These are phyloP conservation scores for Zapus hudsonius DNA, from an alignment of 2,113 vertebrate genomes.

Conservation along the genomic window DNA sequence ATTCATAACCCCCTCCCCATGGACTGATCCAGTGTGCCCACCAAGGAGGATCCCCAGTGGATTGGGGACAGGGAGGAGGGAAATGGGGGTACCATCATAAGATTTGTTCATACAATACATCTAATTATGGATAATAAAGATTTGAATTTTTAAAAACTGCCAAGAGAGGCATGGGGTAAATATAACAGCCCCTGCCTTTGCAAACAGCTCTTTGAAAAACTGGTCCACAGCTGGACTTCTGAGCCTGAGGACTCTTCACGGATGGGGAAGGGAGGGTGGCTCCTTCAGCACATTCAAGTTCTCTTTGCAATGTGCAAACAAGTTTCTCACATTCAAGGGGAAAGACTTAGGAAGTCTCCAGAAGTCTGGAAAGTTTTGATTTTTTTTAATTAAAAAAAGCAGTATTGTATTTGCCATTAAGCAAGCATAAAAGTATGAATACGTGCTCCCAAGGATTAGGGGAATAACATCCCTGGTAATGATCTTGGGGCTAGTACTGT, in stretches of 20 bases:
- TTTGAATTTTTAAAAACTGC: too few relatives aligned
- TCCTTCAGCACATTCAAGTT: background rate
- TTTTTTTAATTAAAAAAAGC: background rate
- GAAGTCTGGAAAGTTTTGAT: conserved; percentile 26
- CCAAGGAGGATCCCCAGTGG: too few relatives aligned
- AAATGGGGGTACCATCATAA: too few relatives aligned
- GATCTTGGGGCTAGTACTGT: conserved; percentile 58
- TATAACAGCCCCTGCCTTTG: background rate
- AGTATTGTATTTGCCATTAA: conserved; percentile 50
- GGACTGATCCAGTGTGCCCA: too few relatives aligned
- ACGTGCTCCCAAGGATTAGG: conserved; percentile 19
- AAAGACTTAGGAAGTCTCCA: conserved; percentile 18
- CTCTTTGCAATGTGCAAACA: background rate
- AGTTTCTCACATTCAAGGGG: background rate
- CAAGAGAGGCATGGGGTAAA: conserved; percentile 36
- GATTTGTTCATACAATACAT: too few relatives aligned
- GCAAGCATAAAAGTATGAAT: conserved; percentile 55
- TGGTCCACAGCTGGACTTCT: background rate
- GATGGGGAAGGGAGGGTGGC: too few relatives aligned
- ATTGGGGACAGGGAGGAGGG: too few relatives aligned
- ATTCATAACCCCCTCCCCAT: too few relatives aligned
- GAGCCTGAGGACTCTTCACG: background rate
- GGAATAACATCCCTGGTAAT: conserved; percentile 61
- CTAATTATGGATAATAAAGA: too few relatives aligned
- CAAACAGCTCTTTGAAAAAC: conserved; percentile 42